Evolutionary conservation across 2,797 vertebrate genomes (phyloP).

Genomic region (Phoxinus dragarum): DNA sequence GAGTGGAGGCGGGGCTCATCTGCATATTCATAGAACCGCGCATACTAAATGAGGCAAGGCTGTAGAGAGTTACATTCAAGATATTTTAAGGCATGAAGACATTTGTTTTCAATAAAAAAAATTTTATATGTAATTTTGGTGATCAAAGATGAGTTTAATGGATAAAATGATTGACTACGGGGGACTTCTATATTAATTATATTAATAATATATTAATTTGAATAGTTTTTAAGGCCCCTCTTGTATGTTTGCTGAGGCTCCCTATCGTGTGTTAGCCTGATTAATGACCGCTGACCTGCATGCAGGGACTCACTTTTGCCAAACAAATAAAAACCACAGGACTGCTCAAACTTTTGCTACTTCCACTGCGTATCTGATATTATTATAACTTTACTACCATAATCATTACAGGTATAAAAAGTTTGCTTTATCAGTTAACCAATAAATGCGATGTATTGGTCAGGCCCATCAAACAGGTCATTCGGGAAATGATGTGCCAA

Average conservation of each 20-base stretch:
- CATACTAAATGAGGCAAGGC: too few species aligned
- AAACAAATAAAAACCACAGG: not conserved
- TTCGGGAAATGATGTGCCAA: conserved; percentile 63
- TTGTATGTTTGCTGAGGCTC: not conserved
- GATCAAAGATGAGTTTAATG: too few species aligned
- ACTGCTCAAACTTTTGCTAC: conserved; percentile 20
- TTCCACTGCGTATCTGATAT: conserved; percentile 24
- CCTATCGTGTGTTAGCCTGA: not conserved
- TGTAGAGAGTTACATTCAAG: too few species aligned
- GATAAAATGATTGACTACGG: too few species aligned
- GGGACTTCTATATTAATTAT: too few species aligned
- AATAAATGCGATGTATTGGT: conserved; percentile 55
- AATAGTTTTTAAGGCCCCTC: not conserved
- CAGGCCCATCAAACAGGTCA: conserved; percentile 63
- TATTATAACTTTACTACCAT: conserved; percentile 46
- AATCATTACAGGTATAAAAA: conserved; percentile 55
- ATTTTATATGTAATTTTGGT: too few species aligned
- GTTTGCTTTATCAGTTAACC: conserved; percentile 61
- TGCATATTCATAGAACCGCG: too few species aligned
- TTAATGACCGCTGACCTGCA: not conserved
- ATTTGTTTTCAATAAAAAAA: too few species aligned
- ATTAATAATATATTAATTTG: not conserved
- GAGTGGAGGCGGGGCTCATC: too few species aligned
- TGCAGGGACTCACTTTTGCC: not conserved
- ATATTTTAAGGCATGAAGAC: too few species aligned